Evolutionary conservation across 1,140 invertebrate species (phyloP), one percentile per base, ranked within the genome.

Genomic region (Drosophila eugracilis): DNA sequence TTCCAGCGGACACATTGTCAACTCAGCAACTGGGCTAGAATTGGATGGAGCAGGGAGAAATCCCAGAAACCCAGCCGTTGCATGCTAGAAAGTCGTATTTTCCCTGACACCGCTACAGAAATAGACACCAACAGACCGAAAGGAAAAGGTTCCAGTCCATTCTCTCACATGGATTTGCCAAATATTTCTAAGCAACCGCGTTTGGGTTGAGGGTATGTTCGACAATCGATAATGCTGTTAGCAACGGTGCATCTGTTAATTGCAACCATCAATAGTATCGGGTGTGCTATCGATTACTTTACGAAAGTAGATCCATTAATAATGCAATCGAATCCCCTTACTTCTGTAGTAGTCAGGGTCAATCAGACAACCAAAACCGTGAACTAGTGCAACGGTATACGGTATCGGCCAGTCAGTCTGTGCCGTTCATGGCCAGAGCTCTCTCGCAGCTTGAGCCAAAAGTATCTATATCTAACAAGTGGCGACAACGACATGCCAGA

Each of bases 381-480:
- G n/a, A n/a, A n/a, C n/a, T n/a, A n/a, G n/a, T n/a, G n/a, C n/a
- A n/a, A 17, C 3, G 14, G n/a, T 53, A 32, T 15, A 24, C 7
- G 42, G 62, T 65, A 66, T 49, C 12, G 5, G 3, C 0, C 1
- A 24, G 50, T 21, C 50, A 39, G 22, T 26, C 24, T 50, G 12
- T 15, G 22, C 5, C 19, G 12, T 3, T 19, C 32, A 24, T 12
- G 7, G 15, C 12, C 22, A 55, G 57, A 36, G 30, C 48, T 63
- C 17, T 28, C 26, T 60, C 53, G 45, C 57, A 55, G 63, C 37
- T 22, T 42, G 53, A 70, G 70, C 75, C 63, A 72, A 84, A 86
- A 85, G 76, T 79, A 77, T 86, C 76, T 85, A 67, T 88, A 75
- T 66, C 83, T 81, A 78, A 86, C 81, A 86, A 86, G 81, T 86